phyloP scores from a whole-genome alignment of 2,888 invertebrate species.

The Caenorhabditis sp. region DNA sequence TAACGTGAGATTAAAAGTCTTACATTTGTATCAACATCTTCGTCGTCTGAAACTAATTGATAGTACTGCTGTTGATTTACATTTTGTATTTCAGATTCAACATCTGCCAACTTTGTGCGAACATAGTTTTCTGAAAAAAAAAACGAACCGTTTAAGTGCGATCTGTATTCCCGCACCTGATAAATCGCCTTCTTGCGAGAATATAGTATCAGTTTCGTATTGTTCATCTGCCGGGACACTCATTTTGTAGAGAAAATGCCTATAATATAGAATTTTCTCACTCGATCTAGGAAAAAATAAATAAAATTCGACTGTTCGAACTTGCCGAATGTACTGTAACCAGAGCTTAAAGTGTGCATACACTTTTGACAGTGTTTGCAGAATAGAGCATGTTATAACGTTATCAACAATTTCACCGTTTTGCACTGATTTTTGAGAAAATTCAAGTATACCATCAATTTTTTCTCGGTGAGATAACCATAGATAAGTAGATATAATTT shows the following conservation, averaged over 20 bases:
- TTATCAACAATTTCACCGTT: too few relatives aligned
- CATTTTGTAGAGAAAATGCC: constrained; percentile 9
- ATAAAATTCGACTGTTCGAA: too few relatives aligned
- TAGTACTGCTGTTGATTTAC: background rate
- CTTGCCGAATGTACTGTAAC: too few relatives aligned
- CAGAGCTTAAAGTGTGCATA: too few relatives aligned
- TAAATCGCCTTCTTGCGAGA: constrained; percentile 27
- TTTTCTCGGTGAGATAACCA: too few relatives aligned
- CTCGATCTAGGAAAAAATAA: too few relatives aligned
- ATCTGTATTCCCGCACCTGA: constrained; percentile 7
- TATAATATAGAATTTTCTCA: too few relatives aligned
- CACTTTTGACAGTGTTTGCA: too few relatives aligned
- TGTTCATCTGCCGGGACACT: constrained; percentile 15
- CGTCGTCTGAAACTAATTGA: background rate
- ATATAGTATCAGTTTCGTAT: constrained; percentile 36
- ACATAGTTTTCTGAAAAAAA: constrained; percentile 19
- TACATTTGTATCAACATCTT: background rate
- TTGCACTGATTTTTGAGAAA: too few relatives aligned
- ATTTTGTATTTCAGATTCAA: constrained; percentile 21
- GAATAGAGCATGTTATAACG: too few relatives aligned
- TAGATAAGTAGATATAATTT: too few relatives aligned
- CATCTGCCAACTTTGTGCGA: constrained; percentile 13
- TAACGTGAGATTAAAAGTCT: background rate
- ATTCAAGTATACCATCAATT: too few relatives aligned
- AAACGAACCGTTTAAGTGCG: background rate